A percentile compares a stretch with the other conserved stretches of the same genome.
phyloP scores from a whole-genome alignment of 2,113 vertebrate species.

The Geothlypis trichas region DNA sequence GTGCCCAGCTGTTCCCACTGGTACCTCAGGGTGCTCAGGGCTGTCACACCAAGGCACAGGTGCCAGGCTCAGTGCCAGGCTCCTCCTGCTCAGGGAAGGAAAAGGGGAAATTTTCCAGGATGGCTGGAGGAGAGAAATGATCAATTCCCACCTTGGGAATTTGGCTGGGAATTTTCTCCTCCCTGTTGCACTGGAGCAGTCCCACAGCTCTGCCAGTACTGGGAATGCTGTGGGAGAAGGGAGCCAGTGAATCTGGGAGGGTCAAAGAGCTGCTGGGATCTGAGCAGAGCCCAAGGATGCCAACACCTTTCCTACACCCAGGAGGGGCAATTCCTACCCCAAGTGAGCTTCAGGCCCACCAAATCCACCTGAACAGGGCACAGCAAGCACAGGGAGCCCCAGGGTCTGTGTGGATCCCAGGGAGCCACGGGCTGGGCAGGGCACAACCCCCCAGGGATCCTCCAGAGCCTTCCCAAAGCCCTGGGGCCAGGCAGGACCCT shows the following conservation, averaged over 20 bases:
- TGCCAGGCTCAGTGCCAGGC: fast-evolving
- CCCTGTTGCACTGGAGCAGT: not conserved
- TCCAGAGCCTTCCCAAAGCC: not conserved
- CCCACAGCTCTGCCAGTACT: not conserved
- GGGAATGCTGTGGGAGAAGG: not conserved
- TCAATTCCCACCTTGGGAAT: not conserved
- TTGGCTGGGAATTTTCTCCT: not conserved
- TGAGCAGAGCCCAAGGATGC: not conserved
- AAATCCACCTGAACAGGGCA: not conserved
- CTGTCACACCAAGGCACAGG: not conserved
- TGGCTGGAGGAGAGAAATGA: not conserved
- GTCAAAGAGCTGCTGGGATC: not conserved
- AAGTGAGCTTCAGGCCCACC: fast-evolving
- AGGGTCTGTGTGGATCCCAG: not conserved
- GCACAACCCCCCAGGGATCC: not conserved
- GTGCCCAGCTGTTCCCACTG: not conserved
- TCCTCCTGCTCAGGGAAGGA: not conserved
- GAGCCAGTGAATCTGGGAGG: not conserved
- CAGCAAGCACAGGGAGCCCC: not conserved
- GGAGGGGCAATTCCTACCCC: not conserved
- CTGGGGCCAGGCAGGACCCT: fast-evolving
- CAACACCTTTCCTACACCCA: not conserved
- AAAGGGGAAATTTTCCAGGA: not conserved
- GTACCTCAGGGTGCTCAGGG: not conserved
- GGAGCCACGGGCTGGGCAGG: fast-evolving